Evolutionary conservation across 2,888 invertebrate genomes (phyloP).

Genomic region (Mythimna vitellina): DNA sequence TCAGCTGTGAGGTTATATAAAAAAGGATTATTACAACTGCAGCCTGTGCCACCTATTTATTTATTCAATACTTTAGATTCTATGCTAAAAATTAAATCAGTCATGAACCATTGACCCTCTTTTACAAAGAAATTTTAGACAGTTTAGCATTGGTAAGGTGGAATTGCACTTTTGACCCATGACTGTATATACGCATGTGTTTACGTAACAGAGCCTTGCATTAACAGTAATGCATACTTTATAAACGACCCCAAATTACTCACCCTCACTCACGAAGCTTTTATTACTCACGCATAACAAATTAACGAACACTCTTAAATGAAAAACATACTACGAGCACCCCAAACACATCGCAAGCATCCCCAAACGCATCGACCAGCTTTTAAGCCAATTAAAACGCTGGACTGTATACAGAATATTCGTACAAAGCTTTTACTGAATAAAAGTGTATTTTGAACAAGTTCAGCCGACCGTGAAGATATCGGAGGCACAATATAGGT

Average conservation of each 20-base stretch:
- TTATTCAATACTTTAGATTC: no score
- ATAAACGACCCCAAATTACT: constrained; percentile 1
- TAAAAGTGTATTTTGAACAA: constrained; percentile 56
- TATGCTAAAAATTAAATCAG: no score
- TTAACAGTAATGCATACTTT: neutral
- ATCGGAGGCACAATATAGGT: constrained; percentile 36
- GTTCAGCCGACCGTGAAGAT: constrained; percentile 52
- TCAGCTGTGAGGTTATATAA: no score
- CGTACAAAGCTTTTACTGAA: constrained; percentile 51
- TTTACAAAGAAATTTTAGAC: no score
- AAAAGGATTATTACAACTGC: no score
- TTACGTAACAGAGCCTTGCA: neutral
- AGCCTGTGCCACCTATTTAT: no score
- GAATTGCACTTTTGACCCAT: no score
- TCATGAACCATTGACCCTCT: no score
- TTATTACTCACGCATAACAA: constrained; percentile 12
- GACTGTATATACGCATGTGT: neutral
- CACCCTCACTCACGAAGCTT: constrained; percentile 6
- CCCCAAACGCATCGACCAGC: constrained; percentile 11
- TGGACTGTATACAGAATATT: constrained; percentile 32
- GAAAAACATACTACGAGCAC: constrained; percentile 12
- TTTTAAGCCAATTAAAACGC: constrained; percentile 54
- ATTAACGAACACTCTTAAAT: constrained; percentile 19
- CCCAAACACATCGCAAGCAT: no score
- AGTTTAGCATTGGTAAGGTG: no score